These are phyloP conservation scores for Astur gentilis DNA, from an alignment of 2,113 vertebrate genomes.

Conservation along the genomic window DNA sequence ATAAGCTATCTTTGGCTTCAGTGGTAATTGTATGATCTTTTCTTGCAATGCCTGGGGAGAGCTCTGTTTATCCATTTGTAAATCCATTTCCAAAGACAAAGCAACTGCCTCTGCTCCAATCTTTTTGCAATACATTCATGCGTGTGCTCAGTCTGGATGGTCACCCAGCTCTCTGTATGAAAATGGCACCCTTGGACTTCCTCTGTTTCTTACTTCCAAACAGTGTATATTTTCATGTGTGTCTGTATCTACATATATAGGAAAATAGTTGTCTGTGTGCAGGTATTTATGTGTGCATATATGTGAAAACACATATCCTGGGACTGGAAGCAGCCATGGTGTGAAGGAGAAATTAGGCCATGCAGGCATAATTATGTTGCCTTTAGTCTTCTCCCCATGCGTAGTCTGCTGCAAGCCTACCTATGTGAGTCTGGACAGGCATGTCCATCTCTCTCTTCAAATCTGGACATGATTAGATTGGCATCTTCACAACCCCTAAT, in stretches of 20 bases:
- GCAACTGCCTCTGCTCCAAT: neutral
- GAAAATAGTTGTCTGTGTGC: neutral
- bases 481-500: neutral
- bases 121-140: neutral
- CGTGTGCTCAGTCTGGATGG: neutral
- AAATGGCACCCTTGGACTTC: neutral
- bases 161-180: neutral
- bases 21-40: neutral
- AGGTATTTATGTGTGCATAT: neutral
- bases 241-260: neutral
- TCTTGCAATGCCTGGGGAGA: neutral
- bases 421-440: accelerated
- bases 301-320: neutral
- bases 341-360: neutral
- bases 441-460: neutral
- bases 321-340: neutral
- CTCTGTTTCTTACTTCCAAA: neutral
- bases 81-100: neutral
- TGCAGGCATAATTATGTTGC: neutral
- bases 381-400: neutral
- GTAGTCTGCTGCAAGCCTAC: neutral
- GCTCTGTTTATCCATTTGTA: neutral
- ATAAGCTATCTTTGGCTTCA: neutral
- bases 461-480: neutral
- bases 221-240: neutral